phyloP scores from a whole-genome alignment of 2,888 invertebrate genomes.

The Unio delphinus region DNA sequence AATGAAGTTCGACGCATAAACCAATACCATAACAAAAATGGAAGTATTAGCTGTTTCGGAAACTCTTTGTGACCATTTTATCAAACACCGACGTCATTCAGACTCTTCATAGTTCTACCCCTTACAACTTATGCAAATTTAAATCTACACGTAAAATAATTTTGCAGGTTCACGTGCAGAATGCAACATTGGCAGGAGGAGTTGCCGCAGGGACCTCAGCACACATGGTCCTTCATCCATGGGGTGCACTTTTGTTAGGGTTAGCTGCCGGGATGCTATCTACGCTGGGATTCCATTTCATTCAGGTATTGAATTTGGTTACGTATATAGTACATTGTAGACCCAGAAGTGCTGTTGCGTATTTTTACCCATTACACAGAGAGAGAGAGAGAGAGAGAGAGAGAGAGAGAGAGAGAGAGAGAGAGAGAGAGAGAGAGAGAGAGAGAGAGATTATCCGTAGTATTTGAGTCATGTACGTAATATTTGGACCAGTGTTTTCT shows the following conservation, averaged over 20 bases:
- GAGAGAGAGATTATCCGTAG: not conserved
- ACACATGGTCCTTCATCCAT: constrained; percentile 85
- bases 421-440: not conserved
- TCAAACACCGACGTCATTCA: too few relatives aligned
- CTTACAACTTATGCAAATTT: too few relatives aligned
- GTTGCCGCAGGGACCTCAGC: constrained; percentile 90
- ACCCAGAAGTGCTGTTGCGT: not conserved
- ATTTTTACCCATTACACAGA: not conserved
- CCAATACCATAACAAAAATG: too few relatives aligned
- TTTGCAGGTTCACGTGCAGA: constrained; percentile 85
- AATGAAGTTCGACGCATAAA: too few relatives aligned
- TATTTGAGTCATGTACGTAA: too few relatives aligned
- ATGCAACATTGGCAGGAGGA: constrained; percentile 92
- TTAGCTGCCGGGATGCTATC: constrained; percentile 84
- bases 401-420: not conserved
- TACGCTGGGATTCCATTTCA: constrained; percentile 82
- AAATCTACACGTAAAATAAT: too few relatives aligned
- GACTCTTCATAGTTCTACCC: too few relatives aligned
- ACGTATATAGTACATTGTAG: too few relatives aligned
- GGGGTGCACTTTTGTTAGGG: constrained; percentile 87
- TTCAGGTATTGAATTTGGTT: constrained; percentile 30
- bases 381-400: not conserved
- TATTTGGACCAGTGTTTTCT: too few relatives aligned
- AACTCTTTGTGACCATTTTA: too few relatives aligned
- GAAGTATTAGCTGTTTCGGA: too few relatives aligned